Evolutionary conservation across 2,888 invertebrate genomes (phyloP).

Genomic region (Philhelius pedissequus): DNA sequence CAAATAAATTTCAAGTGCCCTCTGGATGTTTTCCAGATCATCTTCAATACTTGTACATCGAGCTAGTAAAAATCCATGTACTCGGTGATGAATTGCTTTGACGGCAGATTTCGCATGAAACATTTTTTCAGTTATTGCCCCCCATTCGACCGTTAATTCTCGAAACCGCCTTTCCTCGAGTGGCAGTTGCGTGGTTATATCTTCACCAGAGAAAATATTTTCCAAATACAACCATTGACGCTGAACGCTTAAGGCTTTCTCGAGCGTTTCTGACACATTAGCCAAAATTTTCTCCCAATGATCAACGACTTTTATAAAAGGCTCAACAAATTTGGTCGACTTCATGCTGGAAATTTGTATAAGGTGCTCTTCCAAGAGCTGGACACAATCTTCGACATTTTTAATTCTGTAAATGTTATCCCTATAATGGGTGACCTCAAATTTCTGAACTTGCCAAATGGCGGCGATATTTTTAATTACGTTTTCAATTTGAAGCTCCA

Average conservation of each 20-base stretch:
- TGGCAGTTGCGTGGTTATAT: slow-evolving; percentile 91
- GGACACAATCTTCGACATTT: slow-evolving; percentile 88
- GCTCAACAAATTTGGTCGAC: slow-evolving; percentile 91
- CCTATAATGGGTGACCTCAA: slow-evolving; percentile 87
- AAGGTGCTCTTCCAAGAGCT: slow-evolving; percentile 89
- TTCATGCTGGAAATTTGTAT: slow-evolving; percentile 92
- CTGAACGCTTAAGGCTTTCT: slow-evolving; percentile 89
- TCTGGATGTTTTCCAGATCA: slow-evolving; percentile 88
- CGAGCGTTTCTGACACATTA: slow-evolving; percentile 89
- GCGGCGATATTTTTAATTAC: slow-evolving; percentile 86
- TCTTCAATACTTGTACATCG: slow-evolving; percentile 86
- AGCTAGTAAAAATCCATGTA: slow-evolving; percentile 83
- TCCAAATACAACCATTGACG: slow-evolving; percentile 92
- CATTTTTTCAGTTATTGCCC: slow-evolving; percentile 81
- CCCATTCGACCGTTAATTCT: slow-evolving; percentile 86
- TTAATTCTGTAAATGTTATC: slow-evolving; percentile 85
- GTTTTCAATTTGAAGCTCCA: slow-evolving; percentile 92
- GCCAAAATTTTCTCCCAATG: slow-evolving; percentile 92
- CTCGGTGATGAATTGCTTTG: slow-evolving; percentile 82
- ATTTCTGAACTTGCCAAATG: slow-evolving; percentile 85
- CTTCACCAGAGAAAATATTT: slow-evolving; percentile 93
- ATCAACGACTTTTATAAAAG: slow-evolving; percentile 90
- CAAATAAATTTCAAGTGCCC: slow-evolving; percentile 90
- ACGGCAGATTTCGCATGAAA: slow-evolving; percentile 80
- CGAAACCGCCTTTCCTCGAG: slow-evolving; percentile 88